Percentiles rank a stretch among this genome's conserved stretches.
Conservation (phyloP, 1,140 invertebrate genomes). For the Oreohelix idahoensis region DNA sequence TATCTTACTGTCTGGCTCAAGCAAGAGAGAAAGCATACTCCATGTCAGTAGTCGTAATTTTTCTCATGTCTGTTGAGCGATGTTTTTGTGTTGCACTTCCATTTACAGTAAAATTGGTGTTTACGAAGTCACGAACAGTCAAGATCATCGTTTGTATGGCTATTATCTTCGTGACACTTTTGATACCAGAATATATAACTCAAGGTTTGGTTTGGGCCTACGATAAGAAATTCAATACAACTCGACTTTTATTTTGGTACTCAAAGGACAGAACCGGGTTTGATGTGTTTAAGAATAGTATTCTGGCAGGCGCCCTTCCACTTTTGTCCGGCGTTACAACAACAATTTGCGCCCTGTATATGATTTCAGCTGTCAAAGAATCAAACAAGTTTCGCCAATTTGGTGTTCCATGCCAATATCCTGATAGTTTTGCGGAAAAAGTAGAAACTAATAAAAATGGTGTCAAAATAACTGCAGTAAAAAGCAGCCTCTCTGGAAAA, state of each 20-base stretch:
- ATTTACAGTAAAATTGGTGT: background rate
- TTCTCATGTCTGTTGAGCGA: background rate
- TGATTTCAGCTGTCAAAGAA: background rate
- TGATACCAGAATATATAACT: background rate
- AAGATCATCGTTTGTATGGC: background rate
- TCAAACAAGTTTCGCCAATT: background rate
- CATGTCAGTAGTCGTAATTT: background rate
- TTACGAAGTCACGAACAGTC: background rate
- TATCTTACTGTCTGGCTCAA: background rate
- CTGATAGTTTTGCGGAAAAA: background rate
- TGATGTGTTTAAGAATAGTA: background rate
- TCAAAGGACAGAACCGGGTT: background rate
- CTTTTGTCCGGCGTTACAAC: background rate
- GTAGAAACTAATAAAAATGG: background rate
- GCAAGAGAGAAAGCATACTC: background rate
- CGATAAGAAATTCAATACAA: background rate
- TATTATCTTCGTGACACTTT: background rate
- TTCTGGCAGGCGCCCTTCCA: background rate
- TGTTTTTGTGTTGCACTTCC: background rate
- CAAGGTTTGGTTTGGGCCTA: background rate
- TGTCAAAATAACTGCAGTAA: background rate
- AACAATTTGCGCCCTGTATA: background rate
- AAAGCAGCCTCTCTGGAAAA: background rate
- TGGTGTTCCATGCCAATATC: background rate
- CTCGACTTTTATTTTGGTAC: background rate